Evolutionary conservation across 2,113 vertebrate genomes (phyloP), one percentile per base, ranked within the genome.

Genomic region (Taxidea taxus): DNA sequence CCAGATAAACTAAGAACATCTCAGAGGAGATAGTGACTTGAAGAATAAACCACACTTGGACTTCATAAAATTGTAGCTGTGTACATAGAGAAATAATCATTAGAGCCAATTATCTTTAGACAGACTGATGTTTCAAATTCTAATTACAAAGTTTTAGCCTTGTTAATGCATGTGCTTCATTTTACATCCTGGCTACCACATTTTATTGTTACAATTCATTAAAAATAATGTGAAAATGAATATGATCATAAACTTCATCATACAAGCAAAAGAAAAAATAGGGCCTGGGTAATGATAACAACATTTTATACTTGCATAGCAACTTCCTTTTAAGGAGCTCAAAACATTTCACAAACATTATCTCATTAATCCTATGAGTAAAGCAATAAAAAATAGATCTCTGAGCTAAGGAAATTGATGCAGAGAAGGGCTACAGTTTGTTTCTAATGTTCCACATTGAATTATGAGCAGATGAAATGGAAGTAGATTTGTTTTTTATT

Each of bases 131-230:
- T 88, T 97, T 97, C 91, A 96, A 96, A 97, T 96, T 97, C 96
- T 97, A 97, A 98, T 98, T 97, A 97, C 96, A 97, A 97, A 96
- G 92, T 97, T 98, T 96, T 97, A 95, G 94, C 92, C 88, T 97
- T 95, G 97, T 98, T 97, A 98, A 91, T 84, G 95, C 95, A 96
- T 83, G 82, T 93, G 95, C 74, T 98, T 97, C 96, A 97, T 93
- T 96, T 96, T 97, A 75, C 91, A 96, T 87, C 92, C 95, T 98
- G 95, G 97, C 91, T 98, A 98, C 97, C 90, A 97, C 92, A 87
- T 96, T 96, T 98, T 97, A 97, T 98, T 97, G 95, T 98, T 97
- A 92, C 60, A 97, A 96, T 97, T 98, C 95, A 96, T 97, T 98
- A 97, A 97, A 97, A 96, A 90, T 94, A 97, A 96, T 74, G 80